phyloP scores from a whole-genome alignment of 2,888 invertebrate species.

The Pseudococcus viburni region DNA sequence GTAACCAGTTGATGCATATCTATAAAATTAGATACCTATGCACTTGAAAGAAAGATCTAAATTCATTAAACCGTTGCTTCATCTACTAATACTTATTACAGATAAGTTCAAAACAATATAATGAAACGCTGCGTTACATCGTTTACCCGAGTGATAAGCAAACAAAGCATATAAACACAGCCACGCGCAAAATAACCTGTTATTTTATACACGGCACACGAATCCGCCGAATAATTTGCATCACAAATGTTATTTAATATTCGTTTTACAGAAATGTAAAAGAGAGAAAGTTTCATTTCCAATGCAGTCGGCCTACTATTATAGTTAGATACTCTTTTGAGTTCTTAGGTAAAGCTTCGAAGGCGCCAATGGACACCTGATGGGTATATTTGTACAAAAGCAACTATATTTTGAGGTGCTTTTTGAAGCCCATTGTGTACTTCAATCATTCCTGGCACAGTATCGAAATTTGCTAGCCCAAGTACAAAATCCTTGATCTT shows the following conservation, averaged over 20 bases:
- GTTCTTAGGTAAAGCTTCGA: background rate
- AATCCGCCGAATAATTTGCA: slow-evolving; percentile 55
- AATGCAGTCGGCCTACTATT: slow-evolving; percentile 10
- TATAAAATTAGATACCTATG: background rate
- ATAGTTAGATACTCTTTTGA: slow-evolving; percentile 33
- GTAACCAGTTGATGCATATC: too few relatives aligned
- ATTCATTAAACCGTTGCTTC: background rate
- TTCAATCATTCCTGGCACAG: too few relatives aligned
- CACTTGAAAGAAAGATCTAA: background rate
- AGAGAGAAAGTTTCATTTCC: slow-evolving; percentile 50
- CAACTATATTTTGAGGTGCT: too few relatives aligned
- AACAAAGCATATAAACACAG: background rate
- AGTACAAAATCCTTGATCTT: too few relatives aligned
- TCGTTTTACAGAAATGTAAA: slow-evolving; percentile 45
- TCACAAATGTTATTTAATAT: slow-evolving; percentile 54
- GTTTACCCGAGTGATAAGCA: background rate
- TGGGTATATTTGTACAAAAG: background rate
- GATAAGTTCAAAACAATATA: background rate
- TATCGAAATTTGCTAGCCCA: too few relatives aligned
- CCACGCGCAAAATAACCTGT: background rate
- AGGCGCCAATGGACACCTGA: background rate
- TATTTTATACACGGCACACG: slow-evolving; percentile 9
- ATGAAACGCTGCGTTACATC: background rate
- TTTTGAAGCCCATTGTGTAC: too few relatives aligned
- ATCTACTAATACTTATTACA: background rate